phyloP scores from a whole-genome alignment of 2,113 vertebrate genomes.

The Petrocephalus zakoni region DNA sequence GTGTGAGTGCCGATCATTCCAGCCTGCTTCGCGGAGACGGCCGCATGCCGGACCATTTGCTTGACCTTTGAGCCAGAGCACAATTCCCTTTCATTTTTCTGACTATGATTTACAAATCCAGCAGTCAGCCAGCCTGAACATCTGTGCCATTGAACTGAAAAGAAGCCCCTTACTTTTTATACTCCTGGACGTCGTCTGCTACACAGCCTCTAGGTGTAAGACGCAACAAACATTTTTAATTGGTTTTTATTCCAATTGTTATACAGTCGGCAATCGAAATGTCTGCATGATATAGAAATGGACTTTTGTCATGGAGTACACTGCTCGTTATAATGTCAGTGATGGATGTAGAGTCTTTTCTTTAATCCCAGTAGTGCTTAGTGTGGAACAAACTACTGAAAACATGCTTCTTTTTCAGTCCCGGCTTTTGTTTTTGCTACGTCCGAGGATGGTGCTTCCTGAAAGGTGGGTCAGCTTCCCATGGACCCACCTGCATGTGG shows the following conservation, averaged over 20 bases:
- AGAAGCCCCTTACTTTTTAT: conserved; percentile 44
- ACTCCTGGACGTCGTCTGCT: conserved; percentile 28
- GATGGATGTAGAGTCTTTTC: not conserved
- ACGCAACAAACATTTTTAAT: conserved; percentile 20
- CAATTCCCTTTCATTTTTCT: not conserved
- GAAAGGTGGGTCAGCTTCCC: not conserved
- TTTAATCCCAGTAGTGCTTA: not conserved
- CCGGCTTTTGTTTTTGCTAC: not conserved
- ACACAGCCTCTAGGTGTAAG: conserved; percentile 20
- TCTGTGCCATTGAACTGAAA: not conserved
- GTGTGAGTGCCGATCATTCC: not conserved
- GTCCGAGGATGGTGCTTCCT: not conserved
- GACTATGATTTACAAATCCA: not conserved
- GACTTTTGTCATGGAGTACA: not conserved
- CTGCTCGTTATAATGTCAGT: not conserved
- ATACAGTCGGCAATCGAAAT: conserved; percentile 11
- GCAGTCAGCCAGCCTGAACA: not conserved
- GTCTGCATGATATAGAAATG: conserved; percentile 28
- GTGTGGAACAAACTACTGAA: not conserved
- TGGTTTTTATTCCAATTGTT: not conserved
- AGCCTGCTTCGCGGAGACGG: not conserved
- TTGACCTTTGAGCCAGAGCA: not conserved
- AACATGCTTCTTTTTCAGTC: not conserved
- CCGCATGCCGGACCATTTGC: not conserved
- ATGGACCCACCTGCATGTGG: not conserved